phyloP scores from a whole-genome alignment of 2,888 invertebrate species.

The Xanthorhoe spadicearia region DNA sequence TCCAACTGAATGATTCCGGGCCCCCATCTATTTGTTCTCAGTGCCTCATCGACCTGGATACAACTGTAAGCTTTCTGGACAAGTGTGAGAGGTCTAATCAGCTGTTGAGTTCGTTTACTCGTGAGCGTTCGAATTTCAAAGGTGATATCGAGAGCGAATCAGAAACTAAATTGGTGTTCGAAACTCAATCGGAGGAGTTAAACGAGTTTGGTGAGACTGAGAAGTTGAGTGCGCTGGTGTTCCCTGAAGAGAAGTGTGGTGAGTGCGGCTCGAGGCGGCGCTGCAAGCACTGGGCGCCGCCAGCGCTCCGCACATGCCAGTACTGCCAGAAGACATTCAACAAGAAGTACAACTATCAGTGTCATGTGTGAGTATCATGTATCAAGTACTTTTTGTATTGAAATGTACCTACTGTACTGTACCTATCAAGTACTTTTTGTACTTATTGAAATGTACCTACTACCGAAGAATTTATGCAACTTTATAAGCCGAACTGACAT shows the following conservation, averaged over 20 bases:
- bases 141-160: slow-evolving; percentile 4
- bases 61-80: slow-evolving; percentile 58
- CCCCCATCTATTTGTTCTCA: slow-evolving; percentile 61
- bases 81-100: slow-evolving; percentile 61
- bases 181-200: background rate
- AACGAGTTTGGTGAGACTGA: slow-evolving; percentile 26
- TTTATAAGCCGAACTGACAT: no score
- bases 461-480: no score
- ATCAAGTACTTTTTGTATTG: no score
- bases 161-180: slow-evolving; percentile 2
- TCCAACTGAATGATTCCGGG: slow-evolving; percentile 54
- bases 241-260: slow-evolving; percentile 42
- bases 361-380: slow-evolving; percentile 63
- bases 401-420: no score
- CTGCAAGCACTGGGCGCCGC: slow-evolving; percentile 56
- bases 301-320: slow-evolving; percentile 51
- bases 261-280: slow-evolving; percentile 57
- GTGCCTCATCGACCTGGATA: slow-evolving; percentile 61
- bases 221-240: slow-evolving; percentile 19
- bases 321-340: slow-evolving; percentile 61
- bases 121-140: slow-evolving; percentile 20
- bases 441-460: no score
- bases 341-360: slow-evolving; percentile 62
- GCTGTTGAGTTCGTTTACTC: slow-evolving; percentile 41
- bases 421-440: no score